phyloP scores from a whole-genome alignment of 2,888 invertebrate species.

The Neoitamus cyanurus region DNA sequence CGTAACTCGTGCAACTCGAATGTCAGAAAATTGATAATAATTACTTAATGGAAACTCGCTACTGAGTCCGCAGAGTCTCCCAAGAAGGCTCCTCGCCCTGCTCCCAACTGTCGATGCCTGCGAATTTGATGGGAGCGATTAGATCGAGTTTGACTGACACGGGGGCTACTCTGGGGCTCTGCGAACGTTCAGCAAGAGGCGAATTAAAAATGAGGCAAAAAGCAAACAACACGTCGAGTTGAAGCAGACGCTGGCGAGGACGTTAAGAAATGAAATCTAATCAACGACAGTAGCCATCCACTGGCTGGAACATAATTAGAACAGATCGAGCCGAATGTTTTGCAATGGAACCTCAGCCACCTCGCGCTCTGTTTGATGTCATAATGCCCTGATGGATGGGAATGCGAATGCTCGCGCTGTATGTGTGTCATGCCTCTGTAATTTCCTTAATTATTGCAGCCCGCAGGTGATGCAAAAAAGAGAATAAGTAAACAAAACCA shows the following conservation, averaged over 20 bases:
- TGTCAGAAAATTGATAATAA: background rate
- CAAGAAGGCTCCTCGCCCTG: background rate
- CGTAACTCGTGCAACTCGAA: background rate
- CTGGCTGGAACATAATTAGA: background rate
- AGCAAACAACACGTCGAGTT: background rate
- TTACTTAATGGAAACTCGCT: background rate
- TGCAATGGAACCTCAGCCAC: background rate
- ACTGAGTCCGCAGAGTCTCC: background rate
- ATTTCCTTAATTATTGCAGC: background rate
- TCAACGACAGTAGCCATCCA: background rate
- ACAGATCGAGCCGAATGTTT: background rate
- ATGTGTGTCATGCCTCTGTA: background rate
- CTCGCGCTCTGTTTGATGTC: background rate
- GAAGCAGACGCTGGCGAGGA: background rate
- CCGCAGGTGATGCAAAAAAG: background rate
- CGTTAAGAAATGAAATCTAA: background rate
- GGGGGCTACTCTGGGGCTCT: background rate
- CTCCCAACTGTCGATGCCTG: background rate
- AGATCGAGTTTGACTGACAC: background rate
- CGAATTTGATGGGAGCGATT: background rate
- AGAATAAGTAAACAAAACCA: background rate
- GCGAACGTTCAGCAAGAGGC: background rate
- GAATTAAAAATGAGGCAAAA: background rate
- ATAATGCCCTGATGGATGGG: background rate
- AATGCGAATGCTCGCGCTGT: background rate